Evolutionary conservation across 2,888 invertebrate genomes (phyloP), one percentile per base, ranked within the genome.

Genomic region (Gnatocerus cornutus): DNA sequence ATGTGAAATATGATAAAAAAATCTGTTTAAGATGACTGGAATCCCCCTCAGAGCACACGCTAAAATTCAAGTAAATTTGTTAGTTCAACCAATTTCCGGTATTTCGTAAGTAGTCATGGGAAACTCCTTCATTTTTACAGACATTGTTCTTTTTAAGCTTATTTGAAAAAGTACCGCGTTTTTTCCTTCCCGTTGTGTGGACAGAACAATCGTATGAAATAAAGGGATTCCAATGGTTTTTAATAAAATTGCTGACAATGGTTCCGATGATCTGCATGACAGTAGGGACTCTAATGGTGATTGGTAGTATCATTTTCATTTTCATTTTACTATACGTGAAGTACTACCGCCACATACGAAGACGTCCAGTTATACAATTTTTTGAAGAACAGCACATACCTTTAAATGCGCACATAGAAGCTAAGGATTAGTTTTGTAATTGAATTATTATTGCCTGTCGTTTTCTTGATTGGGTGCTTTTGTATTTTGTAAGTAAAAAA

Each of bases 11-110:
- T 21, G 21, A 21, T 21, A 21, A n/a, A n/a, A 41, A n/a, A 10
- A 41, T 41, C 5, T 50, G 29, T n/a, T 16, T 3, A 13, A 53
- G 53, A 39, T 7, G 4, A 37, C 53, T 37, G 93, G 93, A 1
- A 88, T 93, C 79, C 93, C 93, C 13, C 82, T 94, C 21, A 78
- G 86, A 50, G 90, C 93, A 0, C 82, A 30, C 16, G 94, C 91
- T 1, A 88, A 90, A 78, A 83, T 94, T 46, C 94, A 94, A 85
- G 89, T 94, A 73, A 94, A 92, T 82, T 83, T 91, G 72, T 81
- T 88, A 67, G 73, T 90, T 0, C 81, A 86, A 69, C 86, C 87
- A 0, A 86, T 88, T 68, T 48, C 77, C 3, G 76, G 80, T 5
- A 85, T 87, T 56, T 78, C 79, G 90, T 90, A 50, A 68, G 21